Evolutionary conservation across 2,888 invertebrate species (phyloP).

Genomic region (Chelonus formosanus): DNA sequence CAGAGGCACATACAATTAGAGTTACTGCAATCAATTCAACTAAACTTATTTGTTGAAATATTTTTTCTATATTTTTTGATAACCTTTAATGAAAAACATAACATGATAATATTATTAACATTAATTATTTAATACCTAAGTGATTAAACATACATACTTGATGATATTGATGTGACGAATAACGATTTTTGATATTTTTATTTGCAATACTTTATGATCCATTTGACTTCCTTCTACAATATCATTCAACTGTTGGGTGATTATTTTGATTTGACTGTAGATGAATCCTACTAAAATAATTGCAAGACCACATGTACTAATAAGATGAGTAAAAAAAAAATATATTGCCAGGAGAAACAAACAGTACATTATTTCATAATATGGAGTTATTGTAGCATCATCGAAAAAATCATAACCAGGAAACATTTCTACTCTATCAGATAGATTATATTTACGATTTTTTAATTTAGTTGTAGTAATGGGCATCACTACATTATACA

Average conservation of each 20-base stretch:
- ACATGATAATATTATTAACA: too few species aligned
- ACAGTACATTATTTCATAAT: conserved; percentile 43
- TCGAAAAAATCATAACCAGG: conserved; percentile 44
- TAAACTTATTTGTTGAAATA: conserved; percentile 33
- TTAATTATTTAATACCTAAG: too few species aligned
- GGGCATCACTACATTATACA: too few species aligned
- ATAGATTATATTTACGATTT: too few species aligned
- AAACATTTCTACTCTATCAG: conserved; percentile 23
- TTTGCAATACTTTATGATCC: conserved; percentile 13
- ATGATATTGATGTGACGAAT: conserved; percentile 31
- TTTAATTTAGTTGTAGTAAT: too few species aligned
- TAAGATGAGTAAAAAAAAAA: conserved; percentile 46
- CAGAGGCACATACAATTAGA: conserved; percentile 34
- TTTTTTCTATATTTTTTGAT: conserved; percentile 28
- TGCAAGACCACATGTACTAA: too few species aligned
- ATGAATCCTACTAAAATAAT: too few species aligned
- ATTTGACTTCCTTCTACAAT: too few species aligned
- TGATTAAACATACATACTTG: background rate
- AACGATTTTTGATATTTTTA: conserved; percentile 36
- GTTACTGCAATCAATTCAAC: conserved; percentile 36
- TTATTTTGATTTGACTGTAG: too few species aligned
- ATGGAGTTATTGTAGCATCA: conserved; percentile 37
- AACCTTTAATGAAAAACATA: background rate
- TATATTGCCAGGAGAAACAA: conserved; percentile 50
- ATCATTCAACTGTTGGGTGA: too few species aligned